Evolutionary conservation across 2,888 invertebrate genomes (phyloP), one percentile per base, ranked within the genome.

Genomic region (Drosophila kokeensis): DNA sequence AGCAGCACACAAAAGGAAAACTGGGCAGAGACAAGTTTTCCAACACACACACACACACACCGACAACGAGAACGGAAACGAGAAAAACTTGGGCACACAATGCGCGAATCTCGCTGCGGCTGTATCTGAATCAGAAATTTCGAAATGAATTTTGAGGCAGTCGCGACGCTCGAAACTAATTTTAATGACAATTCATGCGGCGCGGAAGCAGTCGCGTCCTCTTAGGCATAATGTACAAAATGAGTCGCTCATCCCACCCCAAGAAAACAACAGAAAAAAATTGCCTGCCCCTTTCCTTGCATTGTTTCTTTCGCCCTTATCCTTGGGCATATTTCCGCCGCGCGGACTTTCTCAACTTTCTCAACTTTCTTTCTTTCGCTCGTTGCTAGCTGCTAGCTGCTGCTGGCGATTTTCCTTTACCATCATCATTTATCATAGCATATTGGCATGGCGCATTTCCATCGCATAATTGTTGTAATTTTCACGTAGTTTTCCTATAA

Each of bases 141-240:
- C 57, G 49, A 57, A 55, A 21, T 34, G 11, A 27, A 18, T 36
- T 36, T 55, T 38, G 55, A 55, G 55, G 69, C 52, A 68, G 59
- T 69, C 57, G 71, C 79, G 65, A 32, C n/a, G 54, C 7, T 69
- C 76, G 88, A 67, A 86, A 89, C 89, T 89, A 85, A 89, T 90
- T 88, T 87, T 86, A 89, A 89, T 89, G 89, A 89, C 89, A 89
- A 89, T 87, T 76, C 89, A 78, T 70, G 81, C 89, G 73, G 72
- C 81, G 82, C 74, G 79, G 76, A 78, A 68, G 69, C 55, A n/a
- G 57, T 49, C 69, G 69, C 79, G 76, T 69, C 72, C 67, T 62
- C 50, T 42, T 57, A 59, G 55, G 79, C 61, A 69, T 50, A 65
- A 72, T 83, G 74, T 68, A 42, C 68, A 68, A 62, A 82, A 69